These are phyloP conservation scores for Bubo bubo DNA, from an alignment of 2,113 vertebrate species.

Conservation along the genomic window DNA sequence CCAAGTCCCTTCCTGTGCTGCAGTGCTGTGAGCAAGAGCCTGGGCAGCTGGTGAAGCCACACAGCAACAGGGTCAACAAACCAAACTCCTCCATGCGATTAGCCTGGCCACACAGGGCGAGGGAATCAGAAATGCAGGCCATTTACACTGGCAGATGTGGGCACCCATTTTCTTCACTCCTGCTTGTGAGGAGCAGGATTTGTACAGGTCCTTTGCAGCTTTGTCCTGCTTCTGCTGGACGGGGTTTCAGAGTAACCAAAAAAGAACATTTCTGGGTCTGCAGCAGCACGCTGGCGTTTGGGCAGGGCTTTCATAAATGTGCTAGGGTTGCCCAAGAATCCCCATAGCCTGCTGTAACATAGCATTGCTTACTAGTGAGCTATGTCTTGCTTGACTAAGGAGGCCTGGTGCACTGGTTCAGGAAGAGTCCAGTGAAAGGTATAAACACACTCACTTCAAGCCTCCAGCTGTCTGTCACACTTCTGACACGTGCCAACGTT, in stretches of 20 bases:
- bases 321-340: not conserved
- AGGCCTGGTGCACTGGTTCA: not conserved
- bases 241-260: not conserved
- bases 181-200: not conserved
- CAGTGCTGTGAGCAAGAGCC: not conserved
- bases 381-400: not conserved
- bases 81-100: not conserved
- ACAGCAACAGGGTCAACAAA: not conserved
- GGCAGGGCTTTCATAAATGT: not conserved
- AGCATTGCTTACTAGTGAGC: not conserved
- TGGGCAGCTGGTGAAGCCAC: not conserved
- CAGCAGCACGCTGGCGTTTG: not conserved
- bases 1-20: not conserved
- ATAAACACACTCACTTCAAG: not conserved
- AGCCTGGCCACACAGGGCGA: not conserved
- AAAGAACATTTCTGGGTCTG: not conserved
- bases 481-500: rapidly evolving
- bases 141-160: not conserved
- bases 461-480: not conserved
- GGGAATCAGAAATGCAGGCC: not conserved
- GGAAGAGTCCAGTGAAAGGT: not conserved
- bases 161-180: not conserved
- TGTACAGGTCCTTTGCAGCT: not conserved
- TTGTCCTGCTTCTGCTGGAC: not conserved
- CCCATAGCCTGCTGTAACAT: rapidly evolving